Evolutionary conservation across 2,797 vertebrate genomes (phyloP).

Genomic region (Yasuhikotakia modesta): DNA sequence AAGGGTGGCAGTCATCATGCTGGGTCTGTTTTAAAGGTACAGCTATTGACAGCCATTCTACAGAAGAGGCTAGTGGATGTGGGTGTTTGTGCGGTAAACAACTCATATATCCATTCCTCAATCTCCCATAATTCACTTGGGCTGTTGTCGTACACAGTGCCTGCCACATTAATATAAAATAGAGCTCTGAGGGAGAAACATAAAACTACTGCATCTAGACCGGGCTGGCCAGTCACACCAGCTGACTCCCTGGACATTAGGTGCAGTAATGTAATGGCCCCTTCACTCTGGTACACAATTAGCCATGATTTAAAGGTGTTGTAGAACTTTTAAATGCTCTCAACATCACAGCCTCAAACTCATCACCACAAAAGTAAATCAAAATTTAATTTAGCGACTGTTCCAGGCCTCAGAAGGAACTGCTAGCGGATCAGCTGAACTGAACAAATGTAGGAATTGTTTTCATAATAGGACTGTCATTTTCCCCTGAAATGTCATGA

Average conservation of each 20-base stretch:
- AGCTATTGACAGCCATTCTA: background rate
- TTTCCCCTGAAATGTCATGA: background rate
- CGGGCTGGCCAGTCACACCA: slow-evolving; percentile 12
- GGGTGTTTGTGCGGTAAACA: slow-evolving; percentile 18
- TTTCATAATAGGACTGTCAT: background rate
- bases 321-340: slow-evolving; percentile 30
- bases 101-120: slow-evolving; percentile 12
- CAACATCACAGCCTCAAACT: slow-evolving; percentile 46
- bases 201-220: slow-evolving; percentile 22
- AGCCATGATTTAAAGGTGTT: slow-evolving; percentile 52
- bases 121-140: slow-evolving; percentile 15
- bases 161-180: slow-evolving; percentile 36
- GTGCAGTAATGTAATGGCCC: slow-evolving; percentile 39
- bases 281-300: slow-evolving; percentile 36
- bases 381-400: slow-evolving; percentile 55
- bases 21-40: slow-evolving; percentile 18
- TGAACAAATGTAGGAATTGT: background rate
- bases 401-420: slow-evolving; percentile 18
- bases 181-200: slow-evolving; percentile 2
- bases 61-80: slow-evolving; percentile 7
- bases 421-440: slow-evolving; percentile 13
- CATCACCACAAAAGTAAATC: slow-evolving; percentile 52
- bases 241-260: slow-evolving; percentile 31
- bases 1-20: slow-evolving; percentile 4
- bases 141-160: slow-evolving; percentile 26